Evolutionary conservation across 2,888 invertebrate genomes (phyloP).

Genomic region (Drosophila nigricruria): DNA sequence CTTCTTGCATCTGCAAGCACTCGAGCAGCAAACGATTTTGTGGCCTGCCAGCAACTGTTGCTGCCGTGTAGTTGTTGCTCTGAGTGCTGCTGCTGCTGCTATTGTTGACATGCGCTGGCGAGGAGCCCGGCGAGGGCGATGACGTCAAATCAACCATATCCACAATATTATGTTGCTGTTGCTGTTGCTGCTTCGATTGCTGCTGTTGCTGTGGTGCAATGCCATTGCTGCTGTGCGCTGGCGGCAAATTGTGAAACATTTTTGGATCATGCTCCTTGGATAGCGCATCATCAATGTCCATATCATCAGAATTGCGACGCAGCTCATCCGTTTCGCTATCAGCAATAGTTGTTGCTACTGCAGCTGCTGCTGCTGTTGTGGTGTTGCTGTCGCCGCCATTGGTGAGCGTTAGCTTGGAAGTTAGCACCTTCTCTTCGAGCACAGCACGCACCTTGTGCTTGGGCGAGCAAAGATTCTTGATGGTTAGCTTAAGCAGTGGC

Average conservation of each 20-base stretch:
- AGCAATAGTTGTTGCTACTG: slow-evolving; percentile 20
- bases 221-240: slow-evolving; percentile 26
- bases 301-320: slow-evolving; percentile 83
- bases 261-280: slow-evolving; percentile 82
- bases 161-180: slow-evolving; percentile 63
- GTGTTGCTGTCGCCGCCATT: slow-evolving; percentile 65
- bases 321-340: slow-evolving; percentile 49
- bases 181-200: slow-evolving; percentile 27
- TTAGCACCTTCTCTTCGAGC: slow-evolving; percentile 83
- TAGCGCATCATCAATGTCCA: slow-evolving; percentile 83
- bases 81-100: slow-evolving; percentile 10
- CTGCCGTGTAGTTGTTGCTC: slow-evolving; percentile 26
- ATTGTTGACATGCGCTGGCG: slow-evolving; percentile 70
- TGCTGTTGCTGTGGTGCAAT: slow-evolving; percentile 26
- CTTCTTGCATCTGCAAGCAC: slow-evolving; percentile 39
- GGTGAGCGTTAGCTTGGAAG: slow-evolving; percentile 55
- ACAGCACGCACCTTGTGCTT: slow-evolving; percentile 86
- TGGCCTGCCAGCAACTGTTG: slow-evolving; percentile 15
- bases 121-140: slow-evolving; percentile 83
- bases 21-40: slow-evolving; percentile 42
- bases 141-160: slow-evolving; percentile 84
- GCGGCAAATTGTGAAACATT: slow-evolving; percentile 81
- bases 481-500: slow-evolving; percentile 84
- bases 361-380: slow-evolving; percentile 30
- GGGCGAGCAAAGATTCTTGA: slow-evolving; percentile 84